Conservation (phyloP, 1,140 invertebrate genomes). For the Heliconius himera region DNA sequence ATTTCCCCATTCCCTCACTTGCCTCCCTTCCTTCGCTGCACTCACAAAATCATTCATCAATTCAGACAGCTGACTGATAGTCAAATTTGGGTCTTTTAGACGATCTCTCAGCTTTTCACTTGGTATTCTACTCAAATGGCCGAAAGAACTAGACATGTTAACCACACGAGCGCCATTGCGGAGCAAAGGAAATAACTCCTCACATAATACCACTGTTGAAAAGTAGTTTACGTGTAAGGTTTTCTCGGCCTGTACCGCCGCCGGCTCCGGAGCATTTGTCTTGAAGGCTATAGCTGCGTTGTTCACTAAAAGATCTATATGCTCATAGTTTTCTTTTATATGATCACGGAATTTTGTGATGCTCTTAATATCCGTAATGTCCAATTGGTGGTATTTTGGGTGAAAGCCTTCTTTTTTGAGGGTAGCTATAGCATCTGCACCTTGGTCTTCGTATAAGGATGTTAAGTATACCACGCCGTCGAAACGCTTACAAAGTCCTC, state of each 20-base stretch:
- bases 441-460: slow-evolving; percentile 82
- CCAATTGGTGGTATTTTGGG: slow-evolving; percentile 87
- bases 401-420: slow-evolving; percentile 81
- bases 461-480: slow-evolving; percentile 85
- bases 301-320: slow-evolving; percentile 92
- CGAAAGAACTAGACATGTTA: slow-evolving; percentile 87
- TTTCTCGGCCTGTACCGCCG: slow-evolving; percentile 86
- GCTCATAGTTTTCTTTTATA: slow-evolving; percentile 85
- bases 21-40: slow-evolving; percentile 68
- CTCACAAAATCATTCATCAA: slow-evolving; percentile 86
- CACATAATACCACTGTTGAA: slow-evolving; percentile 84
- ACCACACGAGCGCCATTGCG: slow-evolving; percentile 86
- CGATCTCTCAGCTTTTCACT: slow-evolving; percentile 79
- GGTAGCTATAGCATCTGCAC: slow-evolving; percentile 82
- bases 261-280: slow-evolving; percentile 83
- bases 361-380: slow-evolving; percentile 84
- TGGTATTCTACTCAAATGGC: slow-evolving; percentile 83
- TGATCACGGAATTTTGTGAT: slow-evolving; percentile 83
- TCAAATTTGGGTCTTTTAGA: slow-evolving; percentile 81
- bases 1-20: slow-evolving; percentile 81
- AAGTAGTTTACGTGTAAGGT: slow-evolving; percentile 88
- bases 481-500: slow-evolving; percentile 84
- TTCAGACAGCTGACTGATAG: slow-evolving; percentile 81
- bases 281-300: slow-evolving; percentile 92
- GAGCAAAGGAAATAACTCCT: slow-evolving; percentile 87